phyloP scores from a whole-genome alignment of 2,888 invertebrate genomes.

The Acanthacorydalis orientalis region DNA sequence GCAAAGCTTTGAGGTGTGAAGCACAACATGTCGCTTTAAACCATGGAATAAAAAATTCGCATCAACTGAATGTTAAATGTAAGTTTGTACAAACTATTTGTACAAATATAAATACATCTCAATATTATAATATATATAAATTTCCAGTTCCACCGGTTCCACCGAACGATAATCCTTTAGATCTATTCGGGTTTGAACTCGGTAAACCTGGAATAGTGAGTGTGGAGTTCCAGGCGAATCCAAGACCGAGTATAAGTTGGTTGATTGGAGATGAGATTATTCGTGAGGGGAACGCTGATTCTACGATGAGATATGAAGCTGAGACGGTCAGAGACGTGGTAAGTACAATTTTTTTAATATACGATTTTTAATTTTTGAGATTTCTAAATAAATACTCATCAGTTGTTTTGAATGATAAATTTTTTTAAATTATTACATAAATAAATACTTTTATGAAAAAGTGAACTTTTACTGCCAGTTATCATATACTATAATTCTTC shows the following conservation, averaged over 20 bases:
- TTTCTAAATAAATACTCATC: too few species aligned
- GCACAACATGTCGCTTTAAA: conserved; percentile 47
- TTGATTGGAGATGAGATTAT: conserved; percentile 37
- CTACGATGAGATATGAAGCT: conserved; percentile 30
- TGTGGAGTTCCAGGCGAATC: conserved; percentile 56
- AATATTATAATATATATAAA: conserved; percentile 17
- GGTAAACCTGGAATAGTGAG: conserved; percentile 54
- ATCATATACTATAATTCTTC: too few species aligned
- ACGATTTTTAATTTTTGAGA: too few species aligned
- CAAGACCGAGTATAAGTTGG: conserved; percentile 54
- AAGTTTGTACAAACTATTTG: conserved; percentile 13
- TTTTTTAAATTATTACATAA: too few species aligned
- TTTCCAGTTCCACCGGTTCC: conserved; percentile 26
- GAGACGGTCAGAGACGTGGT: conserved; percentile 30
- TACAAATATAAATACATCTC: conserved; percentile 13
- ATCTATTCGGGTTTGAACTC: conserved; percentile 57
- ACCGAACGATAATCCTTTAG: conserved; percentile 35
- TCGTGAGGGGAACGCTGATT: conserved; percentile 31
- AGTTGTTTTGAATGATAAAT: too few species aligned
- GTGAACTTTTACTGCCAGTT: too few species aligned
- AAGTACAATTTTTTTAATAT: conserved; percentile 16
- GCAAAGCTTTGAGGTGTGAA: conserved; percentile 44
- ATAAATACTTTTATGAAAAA: too few species aligned
- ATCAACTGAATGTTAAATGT: conserved; percentile 41
- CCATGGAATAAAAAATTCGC: conserved; percentile 20